Evolutionary conservation across 2,113 vertebrate species (phyloP), one percentile per base, ranked within the genome.

Genomic region (Puffinus mauretanicus): DNA sequence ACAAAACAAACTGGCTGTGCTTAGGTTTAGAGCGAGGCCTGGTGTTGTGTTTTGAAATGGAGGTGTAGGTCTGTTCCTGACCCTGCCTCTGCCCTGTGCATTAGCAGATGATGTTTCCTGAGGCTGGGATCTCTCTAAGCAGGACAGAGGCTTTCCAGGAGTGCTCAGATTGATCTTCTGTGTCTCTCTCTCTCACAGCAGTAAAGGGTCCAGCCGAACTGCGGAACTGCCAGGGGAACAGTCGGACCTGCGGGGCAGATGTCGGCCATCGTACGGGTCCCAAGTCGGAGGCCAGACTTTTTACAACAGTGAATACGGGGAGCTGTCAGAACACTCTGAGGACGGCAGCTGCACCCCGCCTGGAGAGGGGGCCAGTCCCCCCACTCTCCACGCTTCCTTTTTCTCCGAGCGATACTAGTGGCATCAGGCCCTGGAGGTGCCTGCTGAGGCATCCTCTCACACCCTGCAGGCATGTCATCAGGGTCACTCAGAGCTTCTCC

Each of bases 291-390:
- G 99, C 87, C 99, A 99, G 98, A 99, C 99, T 98, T 99, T 99
- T 98, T 99, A 99, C 98, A 99, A 99, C 98, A 99, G 99, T 91
- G 99, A 99, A 97, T 99, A 99, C 0, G 99, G 99, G 66, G 99
- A 99, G 96, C 98, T 99, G 96, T 98, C 98, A 2, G 98, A 99
- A 97, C 97, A 98, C 3, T 96, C 95, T 25, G 92, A 98, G 73
- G 97, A 98, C 6, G 97, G 94, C 44, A 93, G 92, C 92, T 91
- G 95, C 60, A 91, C 96, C 88, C 97, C 94, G 0, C 75, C 98
- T 19, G 95, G 94, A 82, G 97, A 97, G 55, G 97, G 93, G 69
- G 65, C 91, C 86, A 98, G 94, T 77, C 97, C 97, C 65, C 94
- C 96, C 16, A 57, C 94, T 22, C 73, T 97, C 71, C 95, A 76